Percentiles rank a stretch among this genome's conserved stretches.
Conservation (phyloP, 2,888 invertebrate species). For the Drosophila longiperda region DNA sequence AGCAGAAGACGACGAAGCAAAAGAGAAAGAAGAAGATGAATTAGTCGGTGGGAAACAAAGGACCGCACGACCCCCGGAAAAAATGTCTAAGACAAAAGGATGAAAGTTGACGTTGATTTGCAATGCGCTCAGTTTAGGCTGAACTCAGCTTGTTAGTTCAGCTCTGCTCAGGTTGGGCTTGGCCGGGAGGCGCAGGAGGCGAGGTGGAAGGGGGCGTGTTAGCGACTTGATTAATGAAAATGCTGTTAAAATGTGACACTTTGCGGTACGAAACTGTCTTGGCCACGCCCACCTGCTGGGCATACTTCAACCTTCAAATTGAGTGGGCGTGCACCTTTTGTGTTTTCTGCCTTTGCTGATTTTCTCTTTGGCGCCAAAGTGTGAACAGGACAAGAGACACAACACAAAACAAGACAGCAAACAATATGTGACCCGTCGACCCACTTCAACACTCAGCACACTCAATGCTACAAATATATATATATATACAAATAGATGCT, state of each 20-base stretch:
- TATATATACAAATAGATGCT: no score
- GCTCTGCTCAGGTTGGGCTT: constrained; percentile 3
- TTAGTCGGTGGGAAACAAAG: constrained; percentile 1
- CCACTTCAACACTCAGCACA: constrained; percentile 9
- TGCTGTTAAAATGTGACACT: constrained; percentile 77
- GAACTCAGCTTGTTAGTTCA: constrained; percentile 19
- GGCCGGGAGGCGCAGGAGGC: neutral
- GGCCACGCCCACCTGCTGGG: constrained; percentile 60
- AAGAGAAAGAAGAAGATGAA: neutral
- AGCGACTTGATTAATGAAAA: constrained; percentile 75
- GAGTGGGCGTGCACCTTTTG: constrained; percentile 43
- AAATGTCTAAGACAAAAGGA: constrained; percentile 48
- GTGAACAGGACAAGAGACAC: constrained; percentile 49
- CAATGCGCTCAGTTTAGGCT: constrained; percentile 8
- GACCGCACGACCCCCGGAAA: constrained; percentile 1
- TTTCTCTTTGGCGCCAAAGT: constrained; percentile 26
- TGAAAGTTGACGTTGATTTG: constrained; percentile 44
- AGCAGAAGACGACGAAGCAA: neutral
- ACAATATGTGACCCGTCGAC: constrained; percentile 41
- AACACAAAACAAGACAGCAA: constrained; percentile 6
- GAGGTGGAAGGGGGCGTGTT: constrained; percentile 2
- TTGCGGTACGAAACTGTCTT: constrained; percentile 69
- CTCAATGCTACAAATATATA: constrained; percentile 1
- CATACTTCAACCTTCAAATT: constrained; percentile 51
- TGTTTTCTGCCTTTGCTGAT: neutral